phyloP scores from a whole-genome alignment of 2,888 invertebrate species.

The Lacanobia oleracea region DNA sequence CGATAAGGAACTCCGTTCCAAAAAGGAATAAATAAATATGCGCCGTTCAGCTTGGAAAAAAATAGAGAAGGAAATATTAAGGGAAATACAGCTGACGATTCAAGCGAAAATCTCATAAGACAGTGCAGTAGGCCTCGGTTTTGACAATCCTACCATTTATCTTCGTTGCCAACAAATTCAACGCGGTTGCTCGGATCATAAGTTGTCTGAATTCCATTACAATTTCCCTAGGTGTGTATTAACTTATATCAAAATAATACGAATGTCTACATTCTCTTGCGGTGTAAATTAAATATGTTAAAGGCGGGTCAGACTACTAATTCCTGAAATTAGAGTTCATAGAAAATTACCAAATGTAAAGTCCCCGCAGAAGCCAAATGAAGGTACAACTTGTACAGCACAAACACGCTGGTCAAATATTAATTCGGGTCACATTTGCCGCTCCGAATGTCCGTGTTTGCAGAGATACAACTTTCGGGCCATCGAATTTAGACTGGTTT shows the following conservation, averaged over 20 bases:
- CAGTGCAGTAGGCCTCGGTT: conserved; percentile 44
- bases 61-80: not conserved
- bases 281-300: conserved; percentile 75
- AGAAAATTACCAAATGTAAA: conserved; percentile 80
- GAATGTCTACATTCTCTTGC: conserved; percentile 66
- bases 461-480: conserved; percentile 87
- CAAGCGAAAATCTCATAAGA: conserved; percentile 43
- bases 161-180: conserved; percentile 53
- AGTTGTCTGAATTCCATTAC: conserved; percentile 60
- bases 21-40: not conserved
- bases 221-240: conserved; percentile 60
- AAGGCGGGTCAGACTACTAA: conserved; percentile 76
- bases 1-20: no score
- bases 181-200: conserved; percentile 52
- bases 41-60: not conserved
- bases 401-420: conserved; percentile 86
- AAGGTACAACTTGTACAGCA: conserved; percentile 79
- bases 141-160: conserved; percentile 56
- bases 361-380: conserved; percentile 78
- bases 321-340: conserved; percentile 80
- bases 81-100: conserved; percentile 11
- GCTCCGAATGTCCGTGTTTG: conserved; percentile 84
- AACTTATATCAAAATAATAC: conserved; percentile 66
- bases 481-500: conserved; percentile 87
- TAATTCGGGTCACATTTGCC: conserved; percentile 89